Evolutionary conservation across 2,797 vertebrate species (phyloP).

Genomic region (Pempheris klunzingeri): DNA sequence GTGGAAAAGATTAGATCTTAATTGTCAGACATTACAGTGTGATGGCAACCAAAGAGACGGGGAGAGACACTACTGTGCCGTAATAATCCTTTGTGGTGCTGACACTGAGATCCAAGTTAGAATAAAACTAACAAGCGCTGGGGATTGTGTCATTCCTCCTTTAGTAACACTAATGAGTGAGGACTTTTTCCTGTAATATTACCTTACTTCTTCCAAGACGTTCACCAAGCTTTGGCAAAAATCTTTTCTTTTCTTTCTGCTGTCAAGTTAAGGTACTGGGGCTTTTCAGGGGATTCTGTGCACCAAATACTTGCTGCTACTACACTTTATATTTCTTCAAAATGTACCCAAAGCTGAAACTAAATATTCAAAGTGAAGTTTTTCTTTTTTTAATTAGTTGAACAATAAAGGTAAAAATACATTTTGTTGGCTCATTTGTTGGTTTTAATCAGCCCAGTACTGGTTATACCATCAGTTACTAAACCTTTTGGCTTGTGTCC

Average conservation of each 20-base stretch:
- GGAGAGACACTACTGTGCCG: conserved; percentile 53
- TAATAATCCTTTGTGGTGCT: conserved; percentile 56
- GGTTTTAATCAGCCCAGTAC: not conserved
- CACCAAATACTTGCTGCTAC: not conserved
- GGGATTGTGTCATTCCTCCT: conserved; percentile 54
- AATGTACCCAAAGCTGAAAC: too few species aligned
- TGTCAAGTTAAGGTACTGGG: conserved; percentile 3
- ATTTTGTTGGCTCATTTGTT: not conserved
- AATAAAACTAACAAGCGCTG: conserved; percentile 35
- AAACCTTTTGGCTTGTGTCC: not conserved
- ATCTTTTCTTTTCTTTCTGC: conserved; percentile 5
- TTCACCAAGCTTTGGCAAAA: conserved; percentile 27
- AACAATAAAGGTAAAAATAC: too few species aligned
- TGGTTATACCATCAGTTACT: too few species aligned
- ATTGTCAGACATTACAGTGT: conserved; percentile 72
- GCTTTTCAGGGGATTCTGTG: conserved; percentile 12
- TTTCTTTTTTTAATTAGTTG: too few species aligned
- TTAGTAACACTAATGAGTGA: conserved; percentile 59
- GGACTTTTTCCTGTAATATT: conserved; percentile 51
- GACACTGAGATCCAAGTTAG: conserved; percentile 56
- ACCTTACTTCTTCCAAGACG: conserved; percentile 30
- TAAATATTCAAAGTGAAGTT: too few species aligned
- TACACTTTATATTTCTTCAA: not conserved
- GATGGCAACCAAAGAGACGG: conserved; percentile 59
- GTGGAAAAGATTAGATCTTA: conserved; percentile 75